These are phyloP conservation scores for Steinernema scapterisci DNA, from an alignment of 2,888 invertebrate genomes.

Conservation along the genomic window DNA sequence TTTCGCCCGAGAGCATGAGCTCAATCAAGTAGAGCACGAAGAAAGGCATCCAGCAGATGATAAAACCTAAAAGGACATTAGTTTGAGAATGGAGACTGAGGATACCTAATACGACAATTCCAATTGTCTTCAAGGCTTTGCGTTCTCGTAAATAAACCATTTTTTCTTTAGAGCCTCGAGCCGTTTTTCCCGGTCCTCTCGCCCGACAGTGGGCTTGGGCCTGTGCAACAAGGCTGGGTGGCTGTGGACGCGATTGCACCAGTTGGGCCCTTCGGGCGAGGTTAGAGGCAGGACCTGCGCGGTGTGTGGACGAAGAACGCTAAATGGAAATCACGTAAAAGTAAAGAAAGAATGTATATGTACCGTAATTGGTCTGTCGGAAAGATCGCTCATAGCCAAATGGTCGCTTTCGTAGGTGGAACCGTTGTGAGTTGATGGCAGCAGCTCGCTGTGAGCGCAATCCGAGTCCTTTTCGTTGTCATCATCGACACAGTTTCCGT, in stretches of 20 bases:
- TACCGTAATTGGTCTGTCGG: slow-evolving; percentile 29
- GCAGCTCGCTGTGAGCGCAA: slow-evolving; percentile 15
- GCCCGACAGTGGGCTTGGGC: slow-evolving; percentile 38
- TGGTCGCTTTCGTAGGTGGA: neutral
- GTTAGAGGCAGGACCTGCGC: neutral
- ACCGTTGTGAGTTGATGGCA: neutral
- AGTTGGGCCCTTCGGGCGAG: slow-evolving; percentile 47
- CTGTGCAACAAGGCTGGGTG: slow-evolving; percentile 51
- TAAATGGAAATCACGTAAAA: neutral
- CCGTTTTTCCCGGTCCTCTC: slow-evolving; percentile 38
- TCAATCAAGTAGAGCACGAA: slow-evolving; percentile 68
- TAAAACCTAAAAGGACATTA: slow-evolving; percentile 59
- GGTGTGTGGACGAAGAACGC: neutral
- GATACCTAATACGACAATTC: slow-evolving; percentile 65
- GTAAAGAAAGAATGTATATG: neutral
- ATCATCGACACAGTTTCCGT: neutral
- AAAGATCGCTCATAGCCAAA: neutral
- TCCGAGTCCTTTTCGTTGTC: slow-evolving; percentile 13
- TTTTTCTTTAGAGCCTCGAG: slow-evolving; percentile 66
- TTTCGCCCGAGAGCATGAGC: slow-evolving; percentile 52
- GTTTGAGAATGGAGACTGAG: neutral
- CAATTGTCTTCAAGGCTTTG: slow-evolving; percentile 67
- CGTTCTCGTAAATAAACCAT: slow-evolving; percentile 66
- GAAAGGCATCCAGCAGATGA: slow-evolving; percentile 69
- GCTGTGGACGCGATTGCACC: slow-evolving; percentile 53